Base-by-base conservation (phyloP, 2,797 vertebrate genomes). In the Apogon talboti region DNA sequence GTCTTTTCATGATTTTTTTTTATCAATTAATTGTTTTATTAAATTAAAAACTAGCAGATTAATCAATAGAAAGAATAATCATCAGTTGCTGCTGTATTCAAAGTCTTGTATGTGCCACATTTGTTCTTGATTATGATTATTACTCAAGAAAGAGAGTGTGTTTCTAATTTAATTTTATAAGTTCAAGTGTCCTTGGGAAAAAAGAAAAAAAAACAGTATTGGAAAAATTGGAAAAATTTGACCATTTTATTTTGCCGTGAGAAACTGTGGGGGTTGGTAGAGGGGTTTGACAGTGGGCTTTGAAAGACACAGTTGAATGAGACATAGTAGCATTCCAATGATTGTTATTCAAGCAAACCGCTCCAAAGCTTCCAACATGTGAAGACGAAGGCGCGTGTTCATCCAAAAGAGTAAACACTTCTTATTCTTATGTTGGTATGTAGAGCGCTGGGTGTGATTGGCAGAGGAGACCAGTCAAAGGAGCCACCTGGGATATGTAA, bases 281-380 rank as follows among this genome's bases (percentile, higher is more conserved):
- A 11, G 14, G 52, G 54, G 43, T 35, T 21, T 63, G 82, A 85
- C 66, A 57, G 81, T 60, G 66, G 73, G 77, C 87, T 89, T 89
- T 91, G 77, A 90, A 86, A 91, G 88, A 83, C 87, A 83, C 77
- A 81, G 82, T 76, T 91, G 85, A 91, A 91, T 88, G 89, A 86
- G 86, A 89, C 85, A 81, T 80, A 86, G 86, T 87, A 71, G 85
- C 88, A 91, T 92, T 92, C 89, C 89, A 84, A 45, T 19, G 79
- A 91, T 89, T 91, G 87, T 86, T 85, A 87, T 85, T 87, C 81
- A 84, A 59, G 57, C 73, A 65, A 87, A 82, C 19, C 0, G 28
- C 70, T 82, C 66, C 57, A 62, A 74, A 84, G 79, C 71, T 54
- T 79, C 51, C 52, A 70, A 82, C 71, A 85, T 54, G 79, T 74